A percentile compares a stretch with the other conserved stretches of the same genome.
phyloP scores from a whole-genome alignment of 2,888 invertebrate genomes.

The Trachelus tabidus region DNA sequence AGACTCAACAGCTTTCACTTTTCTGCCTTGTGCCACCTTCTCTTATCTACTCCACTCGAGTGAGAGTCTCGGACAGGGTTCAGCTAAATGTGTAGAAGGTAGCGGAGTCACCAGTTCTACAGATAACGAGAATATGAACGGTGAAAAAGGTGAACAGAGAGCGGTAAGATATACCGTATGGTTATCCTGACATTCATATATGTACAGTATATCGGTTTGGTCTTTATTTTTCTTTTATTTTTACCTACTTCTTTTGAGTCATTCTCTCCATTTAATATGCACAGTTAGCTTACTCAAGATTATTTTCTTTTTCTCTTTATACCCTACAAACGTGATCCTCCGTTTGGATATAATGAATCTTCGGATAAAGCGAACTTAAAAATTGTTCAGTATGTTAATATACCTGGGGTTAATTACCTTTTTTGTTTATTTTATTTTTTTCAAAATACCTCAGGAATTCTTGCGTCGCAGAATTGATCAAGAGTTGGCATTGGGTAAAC shows the following conservation, averaged over 20 bases:
- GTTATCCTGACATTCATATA: neutral
- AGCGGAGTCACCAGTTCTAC: neutral
- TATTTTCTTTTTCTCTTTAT: neutral
- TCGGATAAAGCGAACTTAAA: neutral
- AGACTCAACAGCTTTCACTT: constrained; percentile 59
- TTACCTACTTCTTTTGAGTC: neutral
- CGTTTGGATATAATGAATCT: neutral
- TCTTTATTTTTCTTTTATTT: neutral
- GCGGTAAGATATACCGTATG: neutral
- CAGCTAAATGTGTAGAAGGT: neutral
- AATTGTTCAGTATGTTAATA: neutral
- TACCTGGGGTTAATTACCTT: neutral
- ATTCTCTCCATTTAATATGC: neutral
- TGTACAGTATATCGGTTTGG: neutral
- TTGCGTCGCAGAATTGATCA: neutral
- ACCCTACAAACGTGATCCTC: neutral
- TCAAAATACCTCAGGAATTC: neutral
- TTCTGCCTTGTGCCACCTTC: constrained; percentile 35
- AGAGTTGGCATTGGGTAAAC: neutral
- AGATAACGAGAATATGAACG: neutral
- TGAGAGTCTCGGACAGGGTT: neutral
- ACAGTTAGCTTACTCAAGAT: neutral
- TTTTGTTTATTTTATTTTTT: neutral
- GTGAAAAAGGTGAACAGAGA: neutral
- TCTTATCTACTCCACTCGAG: neutral